phyloP scores from a whole-genome alignment of 2,113 vertebrate species.

The Hemiprocne comata region DNA sequence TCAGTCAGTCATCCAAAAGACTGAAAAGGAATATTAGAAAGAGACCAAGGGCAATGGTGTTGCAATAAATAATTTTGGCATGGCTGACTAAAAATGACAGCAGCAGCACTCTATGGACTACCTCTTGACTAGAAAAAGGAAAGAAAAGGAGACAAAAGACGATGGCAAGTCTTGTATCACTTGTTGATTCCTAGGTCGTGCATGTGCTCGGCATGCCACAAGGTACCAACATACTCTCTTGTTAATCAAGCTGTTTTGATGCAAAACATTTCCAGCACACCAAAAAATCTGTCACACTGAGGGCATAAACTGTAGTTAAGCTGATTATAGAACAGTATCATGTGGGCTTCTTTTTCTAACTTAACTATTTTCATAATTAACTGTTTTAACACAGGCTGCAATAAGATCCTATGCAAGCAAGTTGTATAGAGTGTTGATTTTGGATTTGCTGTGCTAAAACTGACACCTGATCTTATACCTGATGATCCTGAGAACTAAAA shows the following conservation, averaged over 20 bases:
- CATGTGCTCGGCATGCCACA: background rate
- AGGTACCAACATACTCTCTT: background rate
- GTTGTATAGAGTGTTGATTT: background rate
- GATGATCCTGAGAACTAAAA: background rate
- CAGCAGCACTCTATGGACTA: background rate
- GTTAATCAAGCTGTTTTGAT: background rate
- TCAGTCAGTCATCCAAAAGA: background rate
- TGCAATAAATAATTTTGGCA: background rate
- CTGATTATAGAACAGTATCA: conserved; percentile 3
- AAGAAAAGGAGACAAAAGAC: background rate
- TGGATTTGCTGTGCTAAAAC: background rate
- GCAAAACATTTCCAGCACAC: background rate
- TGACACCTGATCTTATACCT: background rate
- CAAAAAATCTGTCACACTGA: background rate
- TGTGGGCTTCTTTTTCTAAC: background rate
- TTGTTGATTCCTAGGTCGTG: background rate
- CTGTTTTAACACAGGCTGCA: background rate
- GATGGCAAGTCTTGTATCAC: background rate
- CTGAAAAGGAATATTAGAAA: background rate
- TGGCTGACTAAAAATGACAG: background rate
- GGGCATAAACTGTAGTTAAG: background rate
- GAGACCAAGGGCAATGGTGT: background rate
- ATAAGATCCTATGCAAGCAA: background rate
- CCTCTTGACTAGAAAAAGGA: background rate
- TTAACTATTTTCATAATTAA: background rate